These are phyloP conservation scores for Nesoenas mayeri DNA, from an alignment of 2,113 vertebrate genomes.

Conservation along the genomic window DNA sequence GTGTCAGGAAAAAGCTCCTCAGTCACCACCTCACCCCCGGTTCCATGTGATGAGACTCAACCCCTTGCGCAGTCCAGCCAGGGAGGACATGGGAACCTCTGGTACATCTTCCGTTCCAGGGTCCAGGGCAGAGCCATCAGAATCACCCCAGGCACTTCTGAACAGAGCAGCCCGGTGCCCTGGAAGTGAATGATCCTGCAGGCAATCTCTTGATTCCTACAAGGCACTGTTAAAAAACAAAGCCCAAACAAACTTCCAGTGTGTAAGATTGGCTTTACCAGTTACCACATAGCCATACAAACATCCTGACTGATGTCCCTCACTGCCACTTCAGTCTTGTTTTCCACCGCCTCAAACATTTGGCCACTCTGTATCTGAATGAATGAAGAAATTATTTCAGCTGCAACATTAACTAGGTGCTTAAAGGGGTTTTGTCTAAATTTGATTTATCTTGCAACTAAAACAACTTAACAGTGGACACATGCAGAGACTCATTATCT, in stretches of 20 bases:
- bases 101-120: background rate
- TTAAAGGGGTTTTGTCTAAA: background rate
- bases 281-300: background rate
- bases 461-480: background rate
- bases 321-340: background rate
- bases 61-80: too few species aligned
- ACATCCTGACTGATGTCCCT: background rate
- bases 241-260: background rate
- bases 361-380: background rate
- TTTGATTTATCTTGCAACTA: background rate
- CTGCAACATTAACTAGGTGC: background rate
- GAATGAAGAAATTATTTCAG: background rate
- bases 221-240: background rate
- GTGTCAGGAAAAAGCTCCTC: background rate
- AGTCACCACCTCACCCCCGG: rapidly evolving
- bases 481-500: slow-evolving; percentile 8
- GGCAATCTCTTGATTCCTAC: background rate
- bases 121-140: background rate
- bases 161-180: background rate
- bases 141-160: background rate
- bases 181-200: background rate
- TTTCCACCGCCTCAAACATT: background rate
- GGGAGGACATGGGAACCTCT: background rate
- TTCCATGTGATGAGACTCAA: background rate
- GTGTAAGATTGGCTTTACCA: background rate